These are phyloP conservation scores for Karalla daura DNA, from an alignment of 2,797 vertebrate species.

Conservation along the genomic window DNA sequence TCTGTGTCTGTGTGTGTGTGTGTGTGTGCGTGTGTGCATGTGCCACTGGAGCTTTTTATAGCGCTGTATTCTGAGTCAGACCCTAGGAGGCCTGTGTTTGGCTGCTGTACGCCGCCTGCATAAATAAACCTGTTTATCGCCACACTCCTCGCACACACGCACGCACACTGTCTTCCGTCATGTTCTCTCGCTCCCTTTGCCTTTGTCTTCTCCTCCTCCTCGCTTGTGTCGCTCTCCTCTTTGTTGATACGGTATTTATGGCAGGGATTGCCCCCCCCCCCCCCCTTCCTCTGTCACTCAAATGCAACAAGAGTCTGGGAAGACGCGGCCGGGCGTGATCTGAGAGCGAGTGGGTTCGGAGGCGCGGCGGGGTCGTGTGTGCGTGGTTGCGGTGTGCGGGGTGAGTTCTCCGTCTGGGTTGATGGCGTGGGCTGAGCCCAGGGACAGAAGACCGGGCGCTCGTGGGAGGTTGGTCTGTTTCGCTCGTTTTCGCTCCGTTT, in stretches of 20 bases:
- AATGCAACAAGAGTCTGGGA: conserved; percentile 55
- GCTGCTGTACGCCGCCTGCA: conserved; percentile 70
- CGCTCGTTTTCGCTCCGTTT: conserved; percentile 38
- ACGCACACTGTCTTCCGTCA: conserved; percentile 60
- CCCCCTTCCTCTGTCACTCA: conserved; percentile 68
- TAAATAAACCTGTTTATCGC: conserved; percentile 79
- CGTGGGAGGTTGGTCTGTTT: conserved; percentile 66
- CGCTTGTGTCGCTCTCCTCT: conserved; percentile 50
- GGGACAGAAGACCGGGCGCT: conserved; percentile 45
- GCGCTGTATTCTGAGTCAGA: conserved; percentile 72
- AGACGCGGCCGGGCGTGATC: conserved; percentile 56
- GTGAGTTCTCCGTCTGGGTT: conserved; percentile 54
- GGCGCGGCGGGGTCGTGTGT: conserved; percentile 59
- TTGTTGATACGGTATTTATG: conserved; percentile 74
- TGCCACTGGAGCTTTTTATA: conserved; percentile 76
- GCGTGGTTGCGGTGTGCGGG: conserved; percentile 57
- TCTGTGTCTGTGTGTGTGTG: too few species aligned
- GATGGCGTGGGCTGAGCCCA: conserved; percentile 62
- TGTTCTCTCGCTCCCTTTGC: conserved; percentile 41
- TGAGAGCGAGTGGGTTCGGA: conserved; percentile 59
- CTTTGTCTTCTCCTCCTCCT: conserved; percentile 57
- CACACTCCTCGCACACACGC: conserved; percentile 57
- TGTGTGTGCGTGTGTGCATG: conserved; percentile 29
- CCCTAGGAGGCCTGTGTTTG: conserved; percentile 70
- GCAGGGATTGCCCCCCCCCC: conserved; percentile 29